phyloP scores from a whole-genome alignment of 2,888 invertebrate genomes.

The Dryococelus australis region DNA sequence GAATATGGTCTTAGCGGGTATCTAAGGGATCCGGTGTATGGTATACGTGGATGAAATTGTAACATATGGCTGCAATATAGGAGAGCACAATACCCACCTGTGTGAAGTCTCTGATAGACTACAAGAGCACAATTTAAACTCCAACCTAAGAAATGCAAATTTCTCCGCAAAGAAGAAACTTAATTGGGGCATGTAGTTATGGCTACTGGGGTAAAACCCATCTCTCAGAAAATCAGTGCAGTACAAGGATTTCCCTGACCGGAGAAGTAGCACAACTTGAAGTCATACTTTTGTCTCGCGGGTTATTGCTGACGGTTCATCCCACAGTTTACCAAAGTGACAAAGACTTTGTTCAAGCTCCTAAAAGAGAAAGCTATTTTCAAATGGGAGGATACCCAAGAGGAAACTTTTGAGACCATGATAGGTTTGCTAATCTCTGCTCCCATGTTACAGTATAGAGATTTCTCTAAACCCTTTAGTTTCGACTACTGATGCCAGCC shows the following conservation, averaged over 20 bases:
- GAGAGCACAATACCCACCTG: slow-evolving; percentile 20
- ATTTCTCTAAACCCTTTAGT: slow-evolving; percentile 35
- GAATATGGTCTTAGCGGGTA: background rate
- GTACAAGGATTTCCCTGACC: background rate
- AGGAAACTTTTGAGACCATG: slow-evolving; percentile 25
- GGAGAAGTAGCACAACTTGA: too few relatives aligned
- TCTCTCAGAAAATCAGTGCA: slow-evolving; percentile 1
- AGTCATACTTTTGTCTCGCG: too few relatives aligned
- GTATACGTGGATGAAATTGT: slow-evolving; percentile 48
- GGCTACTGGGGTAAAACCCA: background rate
- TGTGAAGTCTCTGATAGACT: slow-evolving; percentile 33
- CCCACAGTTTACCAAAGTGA: too few relatives aligned
- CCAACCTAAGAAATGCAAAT: slow-evolving; percentile 29
- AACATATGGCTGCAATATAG: background rate
- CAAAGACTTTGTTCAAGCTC: too few relatives aligned
- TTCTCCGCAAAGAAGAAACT: background rate
- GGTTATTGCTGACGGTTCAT: too few relatives aligned
- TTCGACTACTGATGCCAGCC: slow-evolving; percentile 44
- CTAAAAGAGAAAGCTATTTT: too few relatives aligned
- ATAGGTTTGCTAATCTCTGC: too few relatives aligned
- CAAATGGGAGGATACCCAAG: background rate
- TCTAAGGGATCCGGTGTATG: slow-evolving; percentile 35
- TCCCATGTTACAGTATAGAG: background rate
- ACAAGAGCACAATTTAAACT: background rate
- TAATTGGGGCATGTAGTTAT: slow-evolving; percentile 22